These are phyloP conservation scores for Lutraria rhynchaena DNA, from an alignment of 1,140 invertebrate genomes.

Conservation along the genomic window DNA sequence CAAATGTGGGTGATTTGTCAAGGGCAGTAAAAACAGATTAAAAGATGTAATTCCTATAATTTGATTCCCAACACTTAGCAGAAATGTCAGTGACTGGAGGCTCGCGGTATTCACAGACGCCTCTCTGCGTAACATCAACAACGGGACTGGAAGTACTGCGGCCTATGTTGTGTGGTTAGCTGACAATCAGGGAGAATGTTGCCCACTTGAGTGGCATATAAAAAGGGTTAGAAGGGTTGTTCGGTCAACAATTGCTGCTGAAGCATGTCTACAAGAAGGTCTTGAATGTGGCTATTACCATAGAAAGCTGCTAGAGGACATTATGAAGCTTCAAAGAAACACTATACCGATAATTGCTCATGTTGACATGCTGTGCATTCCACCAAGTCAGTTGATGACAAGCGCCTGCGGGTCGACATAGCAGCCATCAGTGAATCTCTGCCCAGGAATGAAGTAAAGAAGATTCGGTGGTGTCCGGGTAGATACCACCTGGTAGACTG, in stretches of 20 bases:
- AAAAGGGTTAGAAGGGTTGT: conserved; percentile 53
- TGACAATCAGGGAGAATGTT: conserved; percentile 42
- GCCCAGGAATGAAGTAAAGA: conserved; percentile 32
- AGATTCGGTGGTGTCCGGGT: no score
- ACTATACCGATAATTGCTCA: conserved; percentile 53
- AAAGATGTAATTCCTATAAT: conserved; percentile 21
- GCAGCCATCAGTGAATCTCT: conserved; percentile 54
- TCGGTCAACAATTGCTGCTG: conserved; percentile 53
- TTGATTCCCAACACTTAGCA: conserved; percentile 13
- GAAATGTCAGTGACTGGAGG: conserved; percentile 29
- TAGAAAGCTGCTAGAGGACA: conserved; percentile 24
- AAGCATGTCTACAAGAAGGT: conserved; percentile 42
- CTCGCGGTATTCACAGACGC: conserved; percentile 55
- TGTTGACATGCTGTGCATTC: conserved; percentile 63
- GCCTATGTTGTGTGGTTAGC: no score
- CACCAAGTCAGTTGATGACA: no score
- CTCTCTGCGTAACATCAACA: conserved; percentile 49
- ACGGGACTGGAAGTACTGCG: conserved; percentile 54
- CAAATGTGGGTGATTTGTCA: conserved; percentile 41
- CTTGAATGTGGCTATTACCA: conserved; percentile 48
- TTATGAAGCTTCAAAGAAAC: background rate
- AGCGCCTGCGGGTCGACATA: no score
- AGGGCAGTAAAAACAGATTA: conserved; percentile 31
- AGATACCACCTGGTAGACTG: conserved; percentile 41
- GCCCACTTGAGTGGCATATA: conserved; percentile 46